phyloP scores from a whole-genome alignment of 2,113 vertebrate genomes.

The Elgaria multicarinata region DNA sequence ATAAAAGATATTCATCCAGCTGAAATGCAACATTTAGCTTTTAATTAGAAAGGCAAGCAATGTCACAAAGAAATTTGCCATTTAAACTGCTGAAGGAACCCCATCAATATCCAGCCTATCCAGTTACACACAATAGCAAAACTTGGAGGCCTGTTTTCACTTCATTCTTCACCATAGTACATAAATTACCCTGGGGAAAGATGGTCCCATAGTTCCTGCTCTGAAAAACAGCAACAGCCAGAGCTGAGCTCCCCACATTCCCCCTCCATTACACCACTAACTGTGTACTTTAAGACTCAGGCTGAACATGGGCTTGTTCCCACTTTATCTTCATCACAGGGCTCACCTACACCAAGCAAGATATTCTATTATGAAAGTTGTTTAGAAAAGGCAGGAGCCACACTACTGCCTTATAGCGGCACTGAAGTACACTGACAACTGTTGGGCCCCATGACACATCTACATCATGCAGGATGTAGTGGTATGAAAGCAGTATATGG shows the following conservation, averaged over 20 bases:
- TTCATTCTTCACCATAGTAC: not conserved
- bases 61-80: not conserved
- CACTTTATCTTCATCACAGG: not conserved
- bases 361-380: too few species aligned
- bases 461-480: too few species aligned
- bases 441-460: too few species aligned
- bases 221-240: too few species aligned
- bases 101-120: not conserved
- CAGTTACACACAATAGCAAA: not conserved
- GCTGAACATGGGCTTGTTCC: not conserved
- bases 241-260: too few species aligned
- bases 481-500: too few species aligned
- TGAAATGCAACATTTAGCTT: not conserved
- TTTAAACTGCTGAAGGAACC: not conserved
- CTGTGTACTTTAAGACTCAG: not conserved
- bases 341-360: too few species aligned
- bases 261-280: not conserved
- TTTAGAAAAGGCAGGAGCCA: too few species aligned
- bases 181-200: too few species aligned
- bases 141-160: not conserved
- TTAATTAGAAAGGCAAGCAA: not conserved
- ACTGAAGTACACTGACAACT: too few species aligned
- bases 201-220: not conserved
- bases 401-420: too few species aligned
- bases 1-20: not conserved